Evolutionary conservation across 2,888 invertebrate genomes (phyloP).

Genomic region (Bugula neritina): DNA sequence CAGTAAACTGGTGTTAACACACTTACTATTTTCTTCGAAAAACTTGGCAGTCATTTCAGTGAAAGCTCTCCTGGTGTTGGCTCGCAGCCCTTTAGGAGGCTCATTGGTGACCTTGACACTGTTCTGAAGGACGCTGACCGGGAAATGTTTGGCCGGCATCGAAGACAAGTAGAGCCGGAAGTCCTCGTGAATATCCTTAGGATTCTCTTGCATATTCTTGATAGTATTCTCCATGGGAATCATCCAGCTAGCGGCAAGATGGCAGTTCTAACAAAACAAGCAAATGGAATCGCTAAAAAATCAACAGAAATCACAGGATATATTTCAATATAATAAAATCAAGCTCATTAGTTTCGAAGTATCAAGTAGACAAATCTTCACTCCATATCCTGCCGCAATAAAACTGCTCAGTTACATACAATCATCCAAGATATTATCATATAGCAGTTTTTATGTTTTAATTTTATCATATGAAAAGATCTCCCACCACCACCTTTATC

Average conservation of each 20-base stretch:
- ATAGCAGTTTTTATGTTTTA: no score
- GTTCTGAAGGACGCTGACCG: conserved; percentile 54
- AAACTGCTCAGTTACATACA: neutral
- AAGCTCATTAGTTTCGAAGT: neutral
- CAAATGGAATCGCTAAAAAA: no score
- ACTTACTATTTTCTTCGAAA: conserved; percentile 72
- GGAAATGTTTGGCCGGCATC: conserved; percentile 53
- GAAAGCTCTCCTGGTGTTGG: conserved; percentile 78
- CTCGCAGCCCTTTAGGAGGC: conserved; percentile 54
- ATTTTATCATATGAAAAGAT: no score
- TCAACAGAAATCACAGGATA: no score
- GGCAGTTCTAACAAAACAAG: conserved; percentile 50
- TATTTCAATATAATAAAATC: no score
- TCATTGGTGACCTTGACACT: conserved; percentile 56
- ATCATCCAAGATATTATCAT: no score
- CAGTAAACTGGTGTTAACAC: no score
- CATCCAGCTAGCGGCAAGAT: conserved; percentile 55
- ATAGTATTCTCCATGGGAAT: conserved; percentile 51
- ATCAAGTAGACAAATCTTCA: neutral
- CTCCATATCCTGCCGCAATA: no score
- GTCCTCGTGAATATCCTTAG: conserved; percentile 48
- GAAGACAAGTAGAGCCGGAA: conserved; percentile 54
- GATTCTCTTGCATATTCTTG: conserved; percentile 49
- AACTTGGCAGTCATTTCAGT: conserved; percentile 73
- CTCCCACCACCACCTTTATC: no score